Percentiles rank a stretch among this genome's conserved stretches.
Evolutionary conservation across 2,888 invertebrate genomes (phyloP).

Genomic region (Pachymerium ferrugineum): DNA sequence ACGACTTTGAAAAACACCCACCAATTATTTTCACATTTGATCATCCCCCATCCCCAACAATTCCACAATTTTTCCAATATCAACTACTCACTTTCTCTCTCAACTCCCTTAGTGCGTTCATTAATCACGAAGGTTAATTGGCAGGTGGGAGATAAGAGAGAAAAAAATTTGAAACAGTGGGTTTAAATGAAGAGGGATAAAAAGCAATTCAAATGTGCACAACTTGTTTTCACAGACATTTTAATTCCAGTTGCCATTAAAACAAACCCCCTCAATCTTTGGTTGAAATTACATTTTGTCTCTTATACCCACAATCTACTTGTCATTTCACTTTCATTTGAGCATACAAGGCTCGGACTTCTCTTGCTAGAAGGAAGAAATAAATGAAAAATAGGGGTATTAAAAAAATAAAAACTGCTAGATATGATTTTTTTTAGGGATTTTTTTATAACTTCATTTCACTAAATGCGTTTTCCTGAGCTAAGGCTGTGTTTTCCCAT

Average conservation of each 20-base stretch:
- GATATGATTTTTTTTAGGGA: too few species aligned
- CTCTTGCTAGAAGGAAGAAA: too few species aligned
- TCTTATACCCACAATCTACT: too few species aligned
- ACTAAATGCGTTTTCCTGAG: too few species aligned
- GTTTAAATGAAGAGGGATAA: neutral
- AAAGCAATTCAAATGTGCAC: neutral
- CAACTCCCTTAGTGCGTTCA: neutral
- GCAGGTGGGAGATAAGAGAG: neutral
- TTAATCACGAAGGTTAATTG: neutral
- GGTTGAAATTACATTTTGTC: neutral
- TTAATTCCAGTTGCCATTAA: neutral
- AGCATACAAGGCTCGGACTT: too few species aligned
- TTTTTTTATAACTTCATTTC: too few species aligned
- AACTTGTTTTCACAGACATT: neutral
- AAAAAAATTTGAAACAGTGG: neutral
- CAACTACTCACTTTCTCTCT: neutral
- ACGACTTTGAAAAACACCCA: neutral
- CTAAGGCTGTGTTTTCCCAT: too few species aligned
- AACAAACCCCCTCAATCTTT: neutral
- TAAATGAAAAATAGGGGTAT: too few species aligned
- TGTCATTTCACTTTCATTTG: too few species aligned
- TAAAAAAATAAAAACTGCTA: too few species aligned
- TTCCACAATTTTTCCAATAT: too few species aligned
- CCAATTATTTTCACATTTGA: neutral
- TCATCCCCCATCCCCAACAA: neutral